Conservation (phyloP, 2,113 vertebrate genomes). For the Tiliqua scincoides region DNA sequence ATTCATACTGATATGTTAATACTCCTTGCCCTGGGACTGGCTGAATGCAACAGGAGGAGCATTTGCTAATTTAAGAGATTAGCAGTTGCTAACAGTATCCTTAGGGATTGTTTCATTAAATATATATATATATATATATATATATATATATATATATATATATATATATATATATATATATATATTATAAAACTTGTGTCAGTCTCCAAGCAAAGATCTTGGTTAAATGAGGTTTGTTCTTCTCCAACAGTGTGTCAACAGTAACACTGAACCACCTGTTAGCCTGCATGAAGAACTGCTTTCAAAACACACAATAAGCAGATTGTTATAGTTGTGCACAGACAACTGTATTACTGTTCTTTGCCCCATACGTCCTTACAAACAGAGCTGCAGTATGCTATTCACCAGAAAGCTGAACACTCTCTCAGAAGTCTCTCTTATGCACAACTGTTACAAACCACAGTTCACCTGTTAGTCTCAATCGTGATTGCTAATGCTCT, state of each 20-base stretch:
- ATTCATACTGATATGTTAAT: conserved; percentile 24
- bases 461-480: conserved; percentile 65
- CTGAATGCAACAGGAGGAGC: conserved; percentile 57
- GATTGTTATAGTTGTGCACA: conserved; percentile 74
- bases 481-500: conserved; percentile 47
- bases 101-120: conserved; percentile 60
- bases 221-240: conserved; percentile 56
- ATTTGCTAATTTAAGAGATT: conserved; percentile 29
- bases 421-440: conserved; percentile 65
- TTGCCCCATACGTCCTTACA: conserved; percentile 64
- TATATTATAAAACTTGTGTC: conserved; percentile 62
- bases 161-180: conserved; percentile 33
- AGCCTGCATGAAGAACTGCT: conserved; percentile 62
- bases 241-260: conserved; percentile 55
- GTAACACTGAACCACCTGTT: conserved; percentile 69
- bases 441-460: conserved; percentile 41
- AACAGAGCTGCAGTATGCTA: conserved; percentile 55
- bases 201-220: conserved; percentile 56
- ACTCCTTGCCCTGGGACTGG: conserved; percentile 41
- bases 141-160: conserved; percentile 39
- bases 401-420: conserved; percentile 59
- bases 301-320: conserved; percentile 68
- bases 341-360: conserved; percentile 73
- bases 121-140: conserved; percentile 43
- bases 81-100: conserved; percentile 13